Evolutionary conservation across 2,797 vertebrate genomes (phyloP).

Genomic region (Rhinophrynus dorsalis): DNA sequence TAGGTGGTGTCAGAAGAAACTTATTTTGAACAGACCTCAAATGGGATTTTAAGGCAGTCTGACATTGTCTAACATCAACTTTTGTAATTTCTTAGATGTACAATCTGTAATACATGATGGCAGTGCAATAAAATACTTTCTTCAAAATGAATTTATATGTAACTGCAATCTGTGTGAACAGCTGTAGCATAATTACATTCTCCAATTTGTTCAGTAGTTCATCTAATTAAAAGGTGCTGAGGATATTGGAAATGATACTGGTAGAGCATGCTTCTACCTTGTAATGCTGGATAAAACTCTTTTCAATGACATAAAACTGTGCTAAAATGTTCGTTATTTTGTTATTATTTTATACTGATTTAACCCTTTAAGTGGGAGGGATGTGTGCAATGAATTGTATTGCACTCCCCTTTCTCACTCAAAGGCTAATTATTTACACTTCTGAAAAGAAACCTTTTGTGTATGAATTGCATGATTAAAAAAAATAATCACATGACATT

Average conservation of each 20-base stretch:
- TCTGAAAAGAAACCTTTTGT: no score
- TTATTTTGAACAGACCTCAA: no score
- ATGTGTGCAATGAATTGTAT: no score
- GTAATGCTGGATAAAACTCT: conserved; percentile 1
- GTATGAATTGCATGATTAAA: no score
- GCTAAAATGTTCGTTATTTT: no score
- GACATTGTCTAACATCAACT: conserved; percentile 10
- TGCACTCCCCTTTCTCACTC: no score
- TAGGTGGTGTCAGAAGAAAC: no score
- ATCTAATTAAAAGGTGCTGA: conserved; percentile 39
- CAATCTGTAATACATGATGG: conserved; percentile 29
- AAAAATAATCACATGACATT: no score
- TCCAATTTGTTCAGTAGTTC: conserved; percentile 41
- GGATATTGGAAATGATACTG: conserved; percentile 18
- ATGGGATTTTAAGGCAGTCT: background rate
- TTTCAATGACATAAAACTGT: no score
- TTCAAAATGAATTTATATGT: conserved; percentile 39
- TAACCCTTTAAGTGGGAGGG: no score
- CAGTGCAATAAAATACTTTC: conserved; percentile 31
- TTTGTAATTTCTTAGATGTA: conserved; percentile 13
- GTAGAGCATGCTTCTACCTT: background rate
- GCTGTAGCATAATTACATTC: conserved; percentile 40
- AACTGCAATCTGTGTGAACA: conserved; percentile 46
- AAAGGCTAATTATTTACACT: no score
- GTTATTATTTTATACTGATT: no score